Percentiles rank a stretch among this genome's conserved stretches.
Evolutionary conservation across 1,140 invertebrate genomes (phyloP).

Genomic region (Sycobia sp.): DNA sequence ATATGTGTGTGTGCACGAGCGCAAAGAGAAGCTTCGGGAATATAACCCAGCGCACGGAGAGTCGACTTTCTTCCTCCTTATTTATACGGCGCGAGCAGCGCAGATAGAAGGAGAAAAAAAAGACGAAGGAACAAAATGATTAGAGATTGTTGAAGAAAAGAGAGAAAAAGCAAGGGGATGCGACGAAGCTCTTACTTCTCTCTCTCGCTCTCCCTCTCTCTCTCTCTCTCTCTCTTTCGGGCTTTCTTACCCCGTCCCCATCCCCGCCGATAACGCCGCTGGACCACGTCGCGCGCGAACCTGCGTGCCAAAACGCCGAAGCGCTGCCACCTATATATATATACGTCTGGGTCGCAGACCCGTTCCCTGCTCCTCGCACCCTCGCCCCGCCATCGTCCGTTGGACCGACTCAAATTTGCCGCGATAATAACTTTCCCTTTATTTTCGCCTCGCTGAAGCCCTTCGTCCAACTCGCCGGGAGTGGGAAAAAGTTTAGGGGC

Average conservation of each 20-base stretch:
- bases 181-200: constrained; percentile 9
- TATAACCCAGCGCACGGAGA: background rate
- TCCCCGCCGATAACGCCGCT: constrained; percentile 42
- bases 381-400: no score
- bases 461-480: no score
- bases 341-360: no score
- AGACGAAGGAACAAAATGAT: constrained; percentile 6
- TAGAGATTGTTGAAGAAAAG: constrained; percentile 26
- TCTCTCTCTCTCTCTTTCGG: no score
- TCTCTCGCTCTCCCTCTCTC: no score
- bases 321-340: no score
- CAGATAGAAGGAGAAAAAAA: background rate
- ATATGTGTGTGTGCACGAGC: background rate
- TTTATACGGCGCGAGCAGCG: background rate
- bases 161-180: background rate
- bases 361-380: no score
- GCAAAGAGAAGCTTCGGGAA: background rate
- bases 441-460: constrained; percentile 27
- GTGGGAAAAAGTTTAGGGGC: no score
- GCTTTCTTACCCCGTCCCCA: constrained; percentile 18
- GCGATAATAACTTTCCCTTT: constrained; percentile 46
- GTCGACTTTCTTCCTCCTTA: background rate
- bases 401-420: constrained; percentile 45
- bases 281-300: background rate
- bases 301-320: constrained; percentile 8